phyloP scores from a whole-genome alignment of 2,113 vertebrate species.

The Anguilla rostrata region DNA sequence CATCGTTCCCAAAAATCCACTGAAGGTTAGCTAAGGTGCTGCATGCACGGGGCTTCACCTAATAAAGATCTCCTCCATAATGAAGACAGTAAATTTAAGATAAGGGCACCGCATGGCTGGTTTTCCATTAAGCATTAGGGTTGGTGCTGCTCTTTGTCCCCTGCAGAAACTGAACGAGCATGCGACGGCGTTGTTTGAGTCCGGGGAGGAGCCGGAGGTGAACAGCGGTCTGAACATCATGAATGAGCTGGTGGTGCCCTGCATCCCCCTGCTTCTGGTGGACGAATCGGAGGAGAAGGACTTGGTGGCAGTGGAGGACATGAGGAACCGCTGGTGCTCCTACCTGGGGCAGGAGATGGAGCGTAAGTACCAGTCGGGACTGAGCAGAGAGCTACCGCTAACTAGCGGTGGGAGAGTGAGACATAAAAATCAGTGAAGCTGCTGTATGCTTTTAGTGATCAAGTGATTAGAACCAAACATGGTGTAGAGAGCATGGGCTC shows the following conservation, averaged over 20 bases:
- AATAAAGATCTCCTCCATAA: background rate
- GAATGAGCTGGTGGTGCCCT: conserved; percentile 95
- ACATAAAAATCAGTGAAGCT: background rate
- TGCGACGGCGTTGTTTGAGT: conserved; percentile 89
- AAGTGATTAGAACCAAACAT: background rate
- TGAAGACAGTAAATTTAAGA: background rate
- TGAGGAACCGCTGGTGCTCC: conserved; percentile 99
- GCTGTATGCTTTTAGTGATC: background rate
- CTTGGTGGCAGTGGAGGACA: conserved; percentile 93
- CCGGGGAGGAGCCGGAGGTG: conserved; percentile 86
- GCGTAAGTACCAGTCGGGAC: conserved; percentile 73
- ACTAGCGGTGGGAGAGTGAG: background rate
- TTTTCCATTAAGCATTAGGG: background rate
- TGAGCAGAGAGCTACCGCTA: background rate
- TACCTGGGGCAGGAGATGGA: conserved; percentile 99
- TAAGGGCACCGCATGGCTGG: background rate
- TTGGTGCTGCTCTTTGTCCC: background rate
- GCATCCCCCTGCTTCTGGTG: conserved; percentile 87
- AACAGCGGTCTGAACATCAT: conserved; percentile 87
- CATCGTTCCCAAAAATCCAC: background rate
- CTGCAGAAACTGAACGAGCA: conserved; percentile 91
- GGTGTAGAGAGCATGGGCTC: no score
- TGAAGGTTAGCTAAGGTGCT: background rate
- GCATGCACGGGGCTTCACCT: background rate
- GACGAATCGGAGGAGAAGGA: conserved; percentile 90